These are phyloP conservation scores for Manis crassicaudata DNA, from an alignment of 2,797 vertebrate genomes.

Conservation along the genomic window DNA sequence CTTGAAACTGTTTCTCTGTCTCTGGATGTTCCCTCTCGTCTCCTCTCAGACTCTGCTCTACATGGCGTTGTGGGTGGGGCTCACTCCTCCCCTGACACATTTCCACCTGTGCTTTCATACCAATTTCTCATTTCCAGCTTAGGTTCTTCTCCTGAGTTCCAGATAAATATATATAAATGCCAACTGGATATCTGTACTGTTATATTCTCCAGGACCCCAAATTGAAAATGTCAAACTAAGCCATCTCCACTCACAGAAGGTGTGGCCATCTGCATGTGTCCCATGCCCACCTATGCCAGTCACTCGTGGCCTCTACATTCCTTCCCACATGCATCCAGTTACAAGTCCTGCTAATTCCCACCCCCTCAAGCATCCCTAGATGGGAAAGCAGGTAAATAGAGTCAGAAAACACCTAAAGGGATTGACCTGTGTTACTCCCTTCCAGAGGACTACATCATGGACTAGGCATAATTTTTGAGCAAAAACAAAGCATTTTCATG, in stretches of 20 bases:
- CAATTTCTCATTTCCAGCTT: not conserved
- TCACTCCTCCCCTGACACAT: too few relatives aligned
- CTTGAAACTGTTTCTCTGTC: not conserved
- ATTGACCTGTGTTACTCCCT: not conserved
- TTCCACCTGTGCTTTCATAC: too few relatives aligned
- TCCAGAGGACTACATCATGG: not conserved
- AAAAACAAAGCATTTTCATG: not conserved
- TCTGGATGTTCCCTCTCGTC: not conserved
- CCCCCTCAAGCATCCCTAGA: not conserved
- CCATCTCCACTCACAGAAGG: not conserved
- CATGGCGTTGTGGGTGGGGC: too few relatives aligned
- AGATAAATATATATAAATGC: too few relatives aligned
- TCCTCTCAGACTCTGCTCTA: not conserved
- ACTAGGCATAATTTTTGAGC: not conserved
- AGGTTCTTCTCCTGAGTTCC: not conserved
- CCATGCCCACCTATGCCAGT: not conserved
- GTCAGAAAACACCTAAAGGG: not conserved
- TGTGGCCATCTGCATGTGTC: not conserved
- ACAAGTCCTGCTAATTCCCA: not conserved
- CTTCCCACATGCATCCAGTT: not conserved
- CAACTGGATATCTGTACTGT: not conserved
- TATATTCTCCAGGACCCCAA: too few relatives aligned
- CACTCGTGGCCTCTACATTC: not conserved
- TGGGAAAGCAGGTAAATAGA: conserved; percentile 12
- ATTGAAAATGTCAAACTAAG: not conserved